Evolutionary conservation across 2,888 invertebrate genomes (phyloP), one percentile per base, ranked within the genome.

Genomic region (Ectemnius lituratus): DNA sequence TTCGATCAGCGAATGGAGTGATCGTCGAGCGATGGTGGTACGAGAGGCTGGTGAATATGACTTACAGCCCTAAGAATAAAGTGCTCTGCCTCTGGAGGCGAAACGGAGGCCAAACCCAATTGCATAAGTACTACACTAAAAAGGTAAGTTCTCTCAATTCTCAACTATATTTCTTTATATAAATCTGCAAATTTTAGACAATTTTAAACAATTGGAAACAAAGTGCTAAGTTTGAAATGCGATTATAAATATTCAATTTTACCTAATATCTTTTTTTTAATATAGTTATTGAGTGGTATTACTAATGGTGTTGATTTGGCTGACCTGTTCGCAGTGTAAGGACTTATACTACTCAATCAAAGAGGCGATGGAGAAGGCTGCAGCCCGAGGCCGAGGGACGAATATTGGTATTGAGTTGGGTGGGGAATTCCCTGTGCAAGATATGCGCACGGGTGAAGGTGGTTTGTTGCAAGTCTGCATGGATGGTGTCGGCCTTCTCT

Each of bases 21-120:
- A 97, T 97, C 91, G 94, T 97, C 57, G 97, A 97, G 87, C 93
- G 99, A 58, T 99, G 99, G 99, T 99, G 99, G 99, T 99, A 97
- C 91, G 99, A 99, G 91, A 93, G 99, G 67, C 93, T 99, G 67
- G 98, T 99, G 67, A 99, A 99, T 90, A 99, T 99, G 98, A 99
- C 99, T 0, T 99, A 98, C 91, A 98, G 99, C 84, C 99, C 99
- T 0, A 99, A 99, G 92, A 99, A 98, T 87, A 97, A 97, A 91
- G 96, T 99, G 11, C 93, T 99, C 79, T 99, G 99, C 91, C 93
- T 99, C 75, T 99, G 99, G 99, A 94, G 98, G 86, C 95, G 97
- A 85, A 97, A 97, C 88, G 98, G 97, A 2, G 97, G 97, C 3
- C 97, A 98, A 89, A 98, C 98, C 5, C 97, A 98, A 88, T 93